Conservation (phyloP, 2,113 vertebrate species). For the Myodes glareolus region DNA sequence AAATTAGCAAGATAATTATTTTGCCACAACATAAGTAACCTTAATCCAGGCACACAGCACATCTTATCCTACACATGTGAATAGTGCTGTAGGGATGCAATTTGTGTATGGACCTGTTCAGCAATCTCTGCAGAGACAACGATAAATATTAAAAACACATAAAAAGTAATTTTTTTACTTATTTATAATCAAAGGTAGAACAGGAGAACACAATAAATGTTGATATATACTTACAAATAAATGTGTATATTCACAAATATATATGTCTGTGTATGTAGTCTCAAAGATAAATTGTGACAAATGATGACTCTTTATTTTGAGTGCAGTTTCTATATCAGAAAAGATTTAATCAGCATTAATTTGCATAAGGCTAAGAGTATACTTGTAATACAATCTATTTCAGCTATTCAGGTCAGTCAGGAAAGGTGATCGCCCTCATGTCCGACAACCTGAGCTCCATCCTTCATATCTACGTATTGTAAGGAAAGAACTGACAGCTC, state of each 20-base stretch:
- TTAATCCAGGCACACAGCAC: not conserved
- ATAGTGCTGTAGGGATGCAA: not conserved
- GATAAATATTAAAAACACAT: not conserved
- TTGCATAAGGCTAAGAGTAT: not conserved
- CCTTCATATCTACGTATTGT: no score
- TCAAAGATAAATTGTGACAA: not conserved
- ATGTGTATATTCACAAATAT: not conserved
- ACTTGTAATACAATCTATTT: not conserved
- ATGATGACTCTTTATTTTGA: not conserved
- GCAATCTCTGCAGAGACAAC: not conserved
- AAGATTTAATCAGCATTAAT: not conserved
- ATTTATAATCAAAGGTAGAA: not conserved
- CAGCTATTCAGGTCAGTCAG: not conserved
- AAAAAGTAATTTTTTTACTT: not conserved
- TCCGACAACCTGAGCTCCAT: not conserved
- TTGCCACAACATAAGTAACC: constrained; percentile 56
- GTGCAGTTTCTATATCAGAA: not conserved
- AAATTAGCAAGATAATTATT: constrained; percentile 69
- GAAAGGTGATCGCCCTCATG: not conserved
- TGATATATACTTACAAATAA: not conserved
- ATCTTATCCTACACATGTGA: not conserved
- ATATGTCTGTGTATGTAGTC: not conserved
- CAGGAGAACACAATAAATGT: not conserved
- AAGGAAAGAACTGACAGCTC: not conserved
- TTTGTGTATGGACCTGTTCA: not conserved